Percentiles rank a stretch among this genome's conserved stretches.
Evolutionary conservation across 2,113 vertebrate genomes (phyloP).

Genomic region (Takifugu flavidus): DNA sequence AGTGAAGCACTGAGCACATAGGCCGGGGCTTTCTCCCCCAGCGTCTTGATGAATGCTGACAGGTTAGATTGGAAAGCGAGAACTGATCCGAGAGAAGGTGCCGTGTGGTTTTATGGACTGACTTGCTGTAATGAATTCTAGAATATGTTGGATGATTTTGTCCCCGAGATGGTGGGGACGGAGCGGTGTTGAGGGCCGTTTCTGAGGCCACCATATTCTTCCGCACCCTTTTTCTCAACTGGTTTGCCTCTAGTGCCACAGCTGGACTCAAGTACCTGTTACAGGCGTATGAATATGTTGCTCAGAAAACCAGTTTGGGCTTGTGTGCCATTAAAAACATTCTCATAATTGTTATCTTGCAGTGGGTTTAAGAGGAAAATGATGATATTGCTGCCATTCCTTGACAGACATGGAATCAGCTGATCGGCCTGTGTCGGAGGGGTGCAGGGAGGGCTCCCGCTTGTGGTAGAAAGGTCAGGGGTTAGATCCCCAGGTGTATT

Average conservation of each 20-base stretch:
- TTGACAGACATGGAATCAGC: too few species aligned
- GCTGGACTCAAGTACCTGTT: not conserved
- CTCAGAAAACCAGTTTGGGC: not conserved
- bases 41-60: constrained; percentile 19
- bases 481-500: too few species aligned
- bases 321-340: too few species aligned
- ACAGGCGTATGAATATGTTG: not conserved
- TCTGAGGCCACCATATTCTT: not conserved
- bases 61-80: constrained; percentile 15
- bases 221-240: not conserved
- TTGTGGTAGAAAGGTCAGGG: too few species aligned
- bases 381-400: too few species aligned
- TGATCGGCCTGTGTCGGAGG: too few species aligned
- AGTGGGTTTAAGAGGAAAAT: too few species aligned
- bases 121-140: constrained; percentile 8
- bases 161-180: not conserved
- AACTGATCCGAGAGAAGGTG: constrained; percentile 3
- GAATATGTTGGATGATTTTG: not conserved
- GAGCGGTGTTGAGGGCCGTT: not conserved
- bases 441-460: too few species aligned
- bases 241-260: too few species aligned
- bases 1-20: not conserved
- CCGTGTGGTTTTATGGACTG: not conserved
- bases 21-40: constrained; percentile 4
- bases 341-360: too few species aligned